Evolutionary conservation across 1,140 invertebrate species (phyloP).

Genomic region (Papilio machaon): DNA sequence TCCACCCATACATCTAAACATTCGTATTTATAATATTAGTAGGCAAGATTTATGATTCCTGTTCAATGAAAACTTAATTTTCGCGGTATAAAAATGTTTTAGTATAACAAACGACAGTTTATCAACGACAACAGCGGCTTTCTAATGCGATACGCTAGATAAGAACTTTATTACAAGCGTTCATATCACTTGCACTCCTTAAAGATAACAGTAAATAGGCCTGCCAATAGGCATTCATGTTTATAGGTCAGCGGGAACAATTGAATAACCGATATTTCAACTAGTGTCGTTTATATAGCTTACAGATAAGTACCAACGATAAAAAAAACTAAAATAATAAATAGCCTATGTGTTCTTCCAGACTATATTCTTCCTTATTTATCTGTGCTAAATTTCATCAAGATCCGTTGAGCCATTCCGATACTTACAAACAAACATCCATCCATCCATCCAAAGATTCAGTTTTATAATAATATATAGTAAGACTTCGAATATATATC

Average conservation of each 20-base stretch:
- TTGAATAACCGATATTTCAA: slow-evolving; percentile 4
- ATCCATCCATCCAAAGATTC: too few relatives aligned
- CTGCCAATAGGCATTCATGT: not conserved
- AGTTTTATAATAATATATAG: not conserved
- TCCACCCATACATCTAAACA: too few relatives aligned
- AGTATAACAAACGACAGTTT: not conserved
- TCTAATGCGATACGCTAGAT: not conserved
- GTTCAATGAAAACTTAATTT: not conserved
- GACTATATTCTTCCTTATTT: too few relatives aligned
- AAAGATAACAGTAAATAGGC: slow-evolving; percentile 9
- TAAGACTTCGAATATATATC: not conserved
- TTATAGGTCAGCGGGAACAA: not conserved
- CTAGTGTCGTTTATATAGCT: not conserved
- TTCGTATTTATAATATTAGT: not conserved
- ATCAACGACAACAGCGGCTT: slow-evolving; percentile 21
- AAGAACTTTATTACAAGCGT: not conserved
- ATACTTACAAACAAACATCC: too few relatives aligned
- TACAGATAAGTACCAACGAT: not conserved
- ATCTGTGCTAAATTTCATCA: too few relatives aligned
- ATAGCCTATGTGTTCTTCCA: too few relatives aligned
- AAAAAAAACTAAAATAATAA: too few relatives aligned
- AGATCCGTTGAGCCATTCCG: too few relatives aligned
- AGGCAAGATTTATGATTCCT: not conserved
- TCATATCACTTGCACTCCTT: slow-evolving; percentile 14
- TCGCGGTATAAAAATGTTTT: not conserved